A percentile compares a stretch with the other conserved stretches of the same genome.
Conservation (phyloP, 1,140 invertebrate genomes). For the Papilio aristodemus region DNA sequence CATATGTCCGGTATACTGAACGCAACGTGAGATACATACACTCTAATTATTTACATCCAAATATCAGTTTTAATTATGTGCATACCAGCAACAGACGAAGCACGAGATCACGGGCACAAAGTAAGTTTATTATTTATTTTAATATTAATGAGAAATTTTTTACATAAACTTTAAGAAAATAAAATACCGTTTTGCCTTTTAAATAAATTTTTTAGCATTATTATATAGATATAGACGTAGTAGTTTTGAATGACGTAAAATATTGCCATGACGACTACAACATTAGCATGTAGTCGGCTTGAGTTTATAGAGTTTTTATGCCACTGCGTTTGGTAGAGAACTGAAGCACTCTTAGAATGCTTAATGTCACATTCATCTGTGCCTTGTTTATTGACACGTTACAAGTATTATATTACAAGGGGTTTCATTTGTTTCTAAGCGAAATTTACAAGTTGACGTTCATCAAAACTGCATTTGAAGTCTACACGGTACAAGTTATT, state of each 20-base stretch:
- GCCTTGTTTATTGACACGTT: too few relatives aligned
- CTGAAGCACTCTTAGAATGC: not conserved
- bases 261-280: not conserved
- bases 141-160: not conserved
- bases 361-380: not conserved
- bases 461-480: too few relatives aligned
- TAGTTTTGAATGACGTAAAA: not conserved
- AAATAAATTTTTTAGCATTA: not conserved
- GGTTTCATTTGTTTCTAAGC: too few relatives aligned
- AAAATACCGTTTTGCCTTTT: not conserved
- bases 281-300: not conserved
- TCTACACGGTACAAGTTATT: too few relatives aligned
- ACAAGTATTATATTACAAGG: too few relatives aligned
- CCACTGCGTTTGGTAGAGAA: not conserved
- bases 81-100: not conserved
- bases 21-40: not conserved
- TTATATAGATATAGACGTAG: not conserved
- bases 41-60: not conserved
- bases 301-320: not conserved
- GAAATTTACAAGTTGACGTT: too few relatives aligned
- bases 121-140: slow-evolving; percentile 6
- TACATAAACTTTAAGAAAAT: too few relatives aligned
- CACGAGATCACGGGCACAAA: not conserved
- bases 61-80: not conserved
- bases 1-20: not conserved